Conservation (phyloP, 2,888 invertebrate genomes). For the Aspidiotus destructor region DNA sequence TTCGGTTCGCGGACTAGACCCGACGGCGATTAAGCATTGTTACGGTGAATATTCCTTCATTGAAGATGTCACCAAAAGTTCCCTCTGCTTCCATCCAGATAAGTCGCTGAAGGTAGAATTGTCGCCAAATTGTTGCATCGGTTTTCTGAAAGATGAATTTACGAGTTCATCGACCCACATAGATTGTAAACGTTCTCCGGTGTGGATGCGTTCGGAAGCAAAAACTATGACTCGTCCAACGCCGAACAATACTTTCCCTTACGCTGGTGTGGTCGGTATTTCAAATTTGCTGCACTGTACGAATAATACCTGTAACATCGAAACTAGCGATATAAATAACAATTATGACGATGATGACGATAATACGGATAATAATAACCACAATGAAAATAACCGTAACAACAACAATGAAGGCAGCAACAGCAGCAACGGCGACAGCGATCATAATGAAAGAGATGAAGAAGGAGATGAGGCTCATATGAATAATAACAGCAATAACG, state of each 20-base stretch:
- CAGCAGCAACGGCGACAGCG: conserved; percentile 1
- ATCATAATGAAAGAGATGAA: not conserved
- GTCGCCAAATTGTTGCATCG: not conserved
- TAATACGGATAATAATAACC: not conserved
- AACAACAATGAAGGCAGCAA: conserved; percentile 6
- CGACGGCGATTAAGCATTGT: too few relatives aligned
- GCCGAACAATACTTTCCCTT: not conserved
- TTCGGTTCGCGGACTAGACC: too few relatives aligned
- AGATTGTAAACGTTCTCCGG: not conserved
- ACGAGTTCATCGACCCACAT: conserved; percentile 4
- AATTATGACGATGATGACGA: conserved; percentile 11
- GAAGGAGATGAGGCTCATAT: conserved; percentile 1
- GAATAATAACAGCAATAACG: conserved; percentile 17
- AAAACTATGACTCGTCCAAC: not conserved
- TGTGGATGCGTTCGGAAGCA: not conserved
- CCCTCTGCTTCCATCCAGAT: too few relatives aligned
- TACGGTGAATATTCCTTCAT: too few relatives aligned
- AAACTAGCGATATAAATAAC: conserved; percentile 7
- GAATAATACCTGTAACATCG: not conserved
- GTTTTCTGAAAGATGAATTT: not conserved
- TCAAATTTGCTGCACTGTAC: not conserved
- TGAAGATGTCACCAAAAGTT: too few relatives aligned
- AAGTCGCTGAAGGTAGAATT: too few relatives aligned
- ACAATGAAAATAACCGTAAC: conserved; percentile 6
- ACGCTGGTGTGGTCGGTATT: not conserved